Conservation (phyloP, 1,140 invertebrate genomes). For the Ips nitidus region DNA sequence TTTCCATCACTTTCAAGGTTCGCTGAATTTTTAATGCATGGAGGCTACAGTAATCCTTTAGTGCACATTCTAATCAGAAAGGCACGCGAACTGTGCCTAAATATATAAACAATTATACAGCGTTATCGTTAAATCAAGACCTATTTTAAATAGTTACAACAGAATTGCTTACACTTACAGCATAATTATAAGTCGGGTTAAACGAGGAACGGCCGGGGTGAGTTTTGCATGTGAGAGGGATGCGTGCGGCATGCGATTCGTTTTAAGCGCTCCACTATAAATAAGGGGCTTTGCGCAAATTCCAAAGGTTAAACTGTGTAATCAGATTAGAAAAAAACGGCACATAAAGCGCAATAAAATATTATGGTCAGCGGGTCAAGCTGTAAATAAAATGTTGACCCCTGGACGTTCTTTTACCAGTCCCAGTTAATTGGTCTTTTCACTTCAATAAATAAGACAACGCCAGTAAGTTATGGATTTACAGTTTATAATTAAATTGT, state of each 20-base stretch:
- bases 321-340: conserved; percentile 33
- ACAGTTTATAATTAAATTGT: too few species aligned
- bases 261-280: conserved; percentile 17
- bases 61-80: neutral
- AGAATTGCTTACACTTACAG: conserved; percentile 35
- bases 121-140: conserved; percentile 19
- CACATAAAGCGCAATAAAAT: conserved; percentile 27
- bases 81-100: conserved; percentile 24
- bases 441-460: too few species aligned
- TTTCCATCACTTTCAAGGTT: too few species aligned
- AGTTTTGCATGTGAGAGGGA: conserved; percentile 27
- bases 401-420: too few species aligned
- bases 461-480: too few species aligned
- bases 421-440: too few species aligned
- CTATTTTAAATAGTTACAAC: conserved; percentile 29
- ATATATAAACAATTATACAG: conserved; percentile 32
- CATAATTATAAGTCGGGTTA: conserved; percentile 31
- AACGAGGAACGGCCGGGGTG: conserved; percentile 19
- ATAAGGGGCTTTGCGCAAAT: conserved; percentile 33
- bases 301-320: conserved; percentile 32
- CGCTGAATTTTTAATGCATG: too few species aligned
- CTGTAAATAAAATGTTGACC: conserved; percentile 11
- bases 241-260: conserved; percentile 31
- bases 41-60: too few species aligned
- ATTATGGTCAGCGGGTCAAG: conserved; percentile 28